phyloP scores from a whole-genome alignment of 1,140 invertebrate genomes.

The Hylaeus anthracinus region DNA sequence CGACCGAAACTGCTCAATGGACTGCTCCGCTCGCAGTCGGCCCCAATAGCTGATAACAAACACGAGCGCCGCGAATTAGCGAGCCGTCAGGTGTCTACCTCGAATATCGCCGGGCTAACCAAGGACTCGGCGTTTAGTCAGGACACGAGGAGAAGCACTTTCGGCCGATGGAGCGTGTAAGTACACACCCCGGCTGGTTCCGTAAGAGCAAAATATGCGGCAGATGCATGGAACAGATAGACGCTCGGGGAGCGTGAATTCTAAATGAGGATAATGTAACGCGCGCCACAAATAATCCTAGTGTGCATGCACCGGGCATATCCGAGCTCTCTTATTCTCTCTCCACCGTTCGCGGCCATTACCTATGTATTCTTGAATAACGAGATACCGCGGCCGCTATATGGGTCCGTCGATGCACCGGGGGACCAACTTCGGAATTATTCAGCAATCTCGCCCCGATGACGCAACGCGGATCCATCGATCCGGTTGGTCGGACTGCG shows the following conservation, averaged over 20 bases:
- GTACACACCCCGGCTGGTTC: constrained; percentile 11
- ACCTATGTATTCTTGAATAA: constrained; percentile 59
- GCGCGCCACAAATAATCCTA: constrained; percentile 56
- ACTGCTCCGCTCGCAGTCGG: too few relatives aligned
- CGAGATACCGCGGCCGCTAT: constrained; percentile 30
- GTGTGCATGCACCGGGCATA: constrained; percentile 14
- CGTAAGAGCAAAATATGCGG: constrained; percentile 47
- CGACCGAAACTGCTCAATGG: too few relatives aligned
- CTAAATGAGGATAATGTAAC: constrained; percentile 54
- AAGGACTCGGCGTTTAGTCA: constrained; percentile 16
- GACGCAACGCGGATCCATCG: constrained; percentile 35
- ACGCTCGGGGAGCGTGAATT: constrained; percentile 51
- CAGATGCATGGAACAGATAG: constrained; percentile 54
- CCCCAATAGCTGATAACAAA: too few relatives aligned
- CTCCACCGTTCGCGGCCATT: constrained; percentile 26
- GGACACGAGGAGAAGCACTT: neutral
- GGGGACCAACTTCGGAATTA: constrained; percentile 48
- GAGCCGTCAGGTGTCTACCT: neutral
- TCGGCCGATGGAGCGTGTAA: neutral
- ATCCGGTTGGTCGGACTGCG: neutral
- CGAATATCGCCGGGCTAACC: neutral
- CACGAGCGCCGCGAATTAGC: neutral
- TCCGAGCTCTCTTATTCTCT: constrained; percentile 24
- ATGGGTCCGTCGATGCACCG: constrained; percentile 26
- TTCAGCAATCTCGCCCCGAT: constrained; percentile 26